Percentiles rank a stretch among this genome's conserved stretches.
Conservation (phyloP, 2,888 invertebrate species). For the Napeogenes sylphis region DNA sequence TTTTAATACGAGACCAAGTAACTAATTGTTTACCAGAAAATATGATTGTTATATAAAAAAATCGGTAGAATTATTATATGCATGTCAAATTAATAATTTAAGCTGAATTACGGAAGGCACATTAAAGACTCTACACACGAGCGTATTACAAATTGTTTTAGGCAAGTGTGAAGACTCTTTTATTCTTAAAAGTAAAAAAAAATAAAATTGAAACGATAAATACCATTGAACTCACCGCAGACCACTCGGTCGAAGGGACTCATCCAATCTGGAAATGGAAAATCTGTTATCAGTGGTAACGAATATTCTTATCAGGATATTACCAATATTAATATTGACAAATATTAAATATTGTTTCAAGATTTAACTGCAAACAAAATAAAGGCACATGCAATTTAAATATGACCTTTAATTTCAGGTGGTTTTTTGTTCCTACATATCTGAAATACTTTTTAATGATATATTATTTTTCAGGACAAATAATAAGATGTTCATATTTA, state of each 20-base stretch:
- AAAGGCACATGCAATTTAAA: neutral
- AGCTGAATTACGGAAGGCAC: conserved; percentile 59
- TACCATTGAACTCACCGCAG: conserved; percentile 95
- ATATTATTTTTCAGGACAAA: too few relatives aligned
- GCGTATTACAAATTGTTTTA: conserved; percentile 27
- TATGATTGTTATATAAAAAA: conserved; percentile 19
- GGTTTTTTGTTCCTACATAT: too few relatives aligned
- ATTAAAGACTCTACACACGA: conserved; percentile 44
- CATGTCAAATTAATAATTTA: conserved; percentile 67
- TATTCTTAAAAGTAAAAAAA: conserved; percentile 75
- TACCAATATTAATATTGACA: conserved; percentile 52
- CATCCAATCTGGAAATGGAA: conserved; percentile 93
- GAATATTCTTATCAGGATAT: conserved; percentile 67
- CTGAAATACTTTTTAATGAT: too few relatives aligned
- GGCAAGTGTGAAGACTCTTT: conserved; percentile 17
- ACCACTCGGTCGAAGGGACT: conserved; percentile 96
- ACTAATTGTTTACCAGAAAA: conserved; percentile 23
- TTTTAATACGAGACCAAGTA: conserved; percentile 16
- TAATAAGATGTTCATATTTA: too few relatives aligned
- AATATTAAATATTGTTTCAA: conserved; percentile 12
- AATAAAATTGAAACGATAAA: conserved; percentile 81
- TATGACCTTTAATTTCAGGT: too few relatives aligned
- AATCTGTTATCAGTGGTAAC: conserved; percentile 79
- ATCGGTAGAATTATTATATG: conserved; percentile 36
- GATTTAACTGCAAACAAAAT: neutral